These are phyloP conservation scores for Pollenia labialis DNA, from an alignment of 2,888 invertebrate species.

Conservation along the genomic window DNA sequence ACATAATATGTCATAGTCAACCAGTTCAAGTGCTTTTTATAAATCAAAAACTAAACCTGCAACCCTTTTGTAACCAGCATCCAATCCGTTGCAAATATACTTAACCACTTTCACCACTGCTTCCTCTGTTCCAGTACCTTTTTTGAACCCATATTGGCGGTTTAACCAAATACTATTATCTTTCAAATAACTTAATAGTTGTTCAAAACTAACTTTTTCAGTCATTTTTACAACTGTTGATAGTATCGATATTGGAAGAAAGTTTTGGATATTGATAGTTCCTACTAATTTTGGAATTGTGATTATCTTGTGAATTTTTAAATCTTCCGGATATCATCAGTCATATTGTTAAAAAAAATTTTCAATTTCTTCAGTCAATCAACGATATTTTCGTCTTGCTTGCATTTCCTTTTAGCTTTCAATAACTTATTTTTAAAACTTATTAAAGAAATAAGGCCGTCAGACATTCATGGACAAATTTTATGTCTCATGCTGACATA, in stretches of 20 bases:
- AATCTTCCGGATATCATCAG: background rate
- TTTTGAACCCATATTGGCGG: background rate
- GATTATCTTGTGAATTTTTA: background rate
- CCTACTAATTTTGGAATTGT: background rate
- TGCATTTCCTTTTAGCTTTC: background rate
- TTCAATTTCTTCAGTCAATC: background rate
- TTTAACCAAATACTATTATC: background rate
- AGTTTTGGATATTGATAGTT: background rate
- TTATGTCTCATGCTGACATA: background rate
- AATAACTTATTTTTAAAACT: slow-evolving; percentile 1
- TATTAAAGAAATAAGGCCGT: background rate
- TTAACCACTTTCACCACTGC: too few species aligned
- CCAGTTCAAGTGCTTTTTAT: background rate
- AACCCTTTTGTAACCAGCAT: too few species aligned
- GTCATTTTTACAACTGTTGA: background rate
- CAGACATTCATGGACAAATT: background rate
- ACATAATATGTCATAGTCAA: background rate
- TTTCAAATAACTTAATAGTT: background rate
- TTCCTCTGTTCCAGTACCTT: too few species aligned
- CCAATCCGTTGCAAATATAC: too few species aligned
- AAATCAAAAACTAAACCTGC: too few species aligned
- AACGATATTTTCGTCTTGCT: background rate
- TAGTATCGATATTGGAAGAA: background rate
- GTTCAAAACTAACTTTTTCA: background rate
- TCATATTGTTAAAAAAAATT: too few species aligned